Conservation (phyloP, 2,113 vertebrate species). For the Speoplatyrhinus poulsoni region DNA sequence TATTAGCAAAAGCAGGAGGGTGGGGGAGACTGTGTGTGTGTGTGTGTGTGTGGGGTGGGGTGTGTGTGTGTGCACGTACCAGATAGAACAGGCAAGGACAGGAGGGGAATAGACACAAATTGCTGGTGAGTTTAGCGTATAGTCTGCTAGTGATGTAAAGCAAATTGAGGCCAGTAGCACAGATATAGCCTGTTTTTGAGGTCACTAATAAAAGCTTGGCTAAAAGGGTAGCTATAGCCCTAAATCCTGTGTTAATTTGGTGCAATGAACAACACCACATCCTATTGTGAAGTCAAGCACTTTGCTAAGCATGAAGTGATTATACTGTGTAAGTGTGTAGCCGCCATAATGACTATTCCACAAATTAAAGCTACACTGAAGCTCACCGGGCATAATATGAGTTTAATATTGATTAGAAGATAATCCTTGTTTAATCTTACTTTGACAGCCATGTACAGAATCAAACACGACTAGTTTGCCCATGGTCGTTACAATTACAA, state of each 20-base stretch:
- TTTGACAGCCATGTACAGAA: background rate
- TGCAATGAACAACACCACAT: constrained; percentile 41
- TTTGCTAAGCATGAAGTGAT: constrained; percentile 22
- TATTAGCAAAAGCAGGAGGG: constrained; percentile 46
- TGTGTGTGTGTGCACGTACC: background rate
- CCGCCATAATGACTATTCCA: background rate
- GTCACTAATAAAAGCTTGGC: constrained; percentile 55
- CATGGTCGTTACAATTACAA: too few relatives aligned
- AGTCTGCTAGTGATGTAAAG: constrained; percentile 33
- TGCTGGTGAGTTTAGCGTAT: constrained; percentile 33
- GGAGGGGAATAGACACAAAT: background rate
- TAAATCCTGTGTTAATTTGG: constrained; percentile 63
- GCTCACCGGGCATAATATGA: constrained; percentile 20
- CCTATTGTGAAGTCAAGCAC: constrained; percentile 27
- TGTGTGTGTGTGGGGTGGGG: constrained; percentile 25
- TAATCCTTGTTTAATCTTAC: constrained; percentile 2
- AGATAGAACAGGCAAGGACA: background rate
- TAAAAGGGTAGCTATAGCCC: constrained; percentile 51
- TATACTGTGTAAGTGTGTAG: constrained; percentile 10
- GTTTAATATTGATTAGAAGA: constrained; percentile 38
- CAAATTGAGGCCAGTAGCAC: constrained; percentile 67
- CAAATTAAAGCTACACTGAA: background rate
- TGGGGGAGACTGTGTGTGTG: constrained; percentile 43
- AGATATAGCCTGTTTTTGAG: constrained; percentile 64
- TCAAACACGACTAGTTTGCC: background rate